Percentiles rank a stretch among this genome's conserved stretches.
phyloP scores from a whole-genome alignment of 2,797 vertebrate genomes.

The Sarcophilus harrisii region DNA sequence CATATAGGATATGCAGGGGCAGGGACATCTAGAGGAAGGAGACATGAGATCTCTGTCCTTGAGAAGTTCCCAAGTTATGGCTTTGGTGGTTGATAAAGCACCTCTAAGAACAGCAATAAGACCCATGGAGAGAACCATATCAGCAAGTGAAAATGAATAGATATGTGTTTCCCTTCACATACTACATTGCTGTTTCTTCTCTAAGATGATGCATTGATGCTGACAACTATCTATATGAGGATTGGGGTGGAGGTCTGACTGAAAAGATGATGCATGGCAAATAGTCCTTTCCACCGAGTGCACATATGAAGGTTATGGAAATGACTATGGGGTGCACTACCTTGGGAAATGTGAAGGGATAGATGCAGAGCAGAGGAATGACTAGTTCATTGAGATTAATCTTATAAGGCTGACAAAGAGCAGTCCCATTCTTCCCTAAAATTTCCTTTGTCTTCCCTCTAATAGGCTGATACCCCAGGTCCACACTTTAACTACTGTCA shows the following conservation, averaged over 20 bases:
- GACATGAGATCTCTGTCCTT: accelerated
- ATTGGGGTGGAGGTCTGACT: neutral
- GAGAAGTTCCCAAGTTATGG: neutral
- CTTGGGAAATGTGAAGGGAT: neutral
- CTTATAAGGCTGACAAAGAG: neutral
- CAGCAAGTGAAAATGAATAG: neutral
- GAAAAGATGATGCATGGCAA: constrained; percentile 20
- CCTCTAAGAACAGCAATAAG: neutral
- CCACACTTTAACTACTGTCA: neutral
- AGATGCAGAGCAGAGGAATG: neutral
- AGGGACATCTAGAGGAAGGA: neutral
- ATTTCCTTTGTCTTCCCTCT: neutral
- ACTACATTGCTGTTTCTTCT: accelerated
- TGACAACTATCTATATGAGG: neutral
- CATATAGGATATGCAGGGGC: neutral
- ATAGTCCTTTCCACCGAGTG: neutral
- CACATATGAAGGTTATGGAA: neutral
- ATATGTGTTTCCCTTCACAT: neutral
- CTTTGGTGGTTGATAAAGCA: neutral
- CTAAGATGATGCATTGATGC: neutral
- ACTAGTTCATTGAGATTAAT: neutral
- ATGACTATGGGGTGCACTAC: neutral
- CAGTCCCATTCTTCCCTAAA: neutral
- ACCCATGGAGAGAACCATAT: neutral
- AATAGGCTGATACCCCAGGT: neutral